A percentile compares a stretch with the other conserved stretches of the same genome.
These are phyloP conservation scores for Chaenodraco wilsoni DNA, from an alignment of 2,797 vertebrate species.

Conservation along the genomic window DNA sequence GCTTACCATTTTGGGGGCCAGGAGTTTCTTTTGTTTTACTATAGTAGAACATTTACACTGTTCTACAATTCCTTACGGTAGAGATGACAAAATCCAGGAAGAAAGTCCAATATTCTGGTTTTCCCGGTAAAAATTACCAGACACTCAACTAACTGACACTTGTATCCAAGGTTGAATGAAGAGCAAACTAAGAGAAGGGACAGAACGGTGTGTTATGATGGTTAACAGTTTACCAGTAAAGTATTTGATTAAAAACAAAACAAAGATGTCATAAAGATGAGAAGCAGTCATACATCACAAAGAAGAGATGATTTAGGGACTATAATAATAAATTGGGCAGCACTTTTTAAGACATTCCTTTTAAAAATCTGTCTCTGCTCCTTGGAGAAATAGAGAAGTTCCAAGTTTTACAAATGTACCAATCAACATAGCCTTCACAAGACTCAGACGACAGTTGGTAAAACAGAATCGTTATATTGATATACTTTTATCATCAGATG, in stretches of 20 bases:
- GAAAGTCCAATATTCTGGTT: not conserved
- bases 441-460: no score
- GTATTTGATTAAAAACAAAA: not conserved
- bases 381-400: no score
- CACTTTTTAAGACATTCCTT: not conserved
- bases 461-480: not conserved
- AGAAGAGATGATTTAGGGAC: not conserved
- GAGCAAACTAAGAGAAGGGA: not conserved
- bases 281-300: not conserved
- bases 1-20: not conserved
- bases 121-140: not conserved
- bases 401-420: no score
- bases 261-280: not conserved
- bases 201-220: not conserved
- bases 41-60: not conserved
- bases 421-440: no score
- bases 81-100: no score
- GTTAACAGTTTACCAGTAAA: not conserved
- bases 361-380: no score
- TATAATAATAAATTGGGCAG: not conserved
- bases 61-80: not conserved
- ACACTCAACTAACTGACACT: not conserved
- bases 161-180: not conserved
- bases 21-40: conserved; percentile 4
- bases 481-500: not conserved